Evolutionary conservation across 2,797 vertebrate species (phyloP), one percentile per base, ranked within the genome.

Genomic region (Gouania willdenowi): DNA sequence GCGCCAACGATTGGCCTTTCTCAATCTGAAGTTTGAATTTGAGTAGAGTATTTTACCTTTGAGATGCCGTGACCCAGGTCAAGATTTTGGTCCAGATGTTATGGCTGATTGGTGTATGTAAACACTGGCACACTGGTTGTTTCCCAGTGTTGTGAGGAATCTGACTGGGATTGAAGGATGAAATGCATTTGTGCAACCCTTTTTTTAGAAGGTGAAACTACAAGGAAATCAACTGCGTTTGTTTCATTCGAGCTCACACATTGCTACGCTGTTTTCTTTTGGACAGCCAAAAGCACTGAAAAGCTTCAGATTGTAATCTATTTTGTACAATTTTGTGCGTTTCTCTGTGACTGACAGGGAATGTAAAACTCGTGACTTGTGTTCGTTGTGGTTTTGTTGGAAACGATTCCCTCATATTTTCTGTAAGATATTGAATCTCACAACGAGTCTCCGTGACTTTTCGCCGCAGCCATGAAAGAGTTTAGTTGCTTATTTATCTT

Each of bases 101-200:
- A n/a, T n/a, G n/a, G n/a, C n/a, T n/a, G n/a, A n/a, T n/a, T n/a
- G n/a, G n/a, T n/a, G n/a, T n/a, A n/a, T n/a, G n/a, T n/a, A n/a
- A n/a, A n/a, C n/a, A n/a, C n/a, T n/a, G n/a, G n/a, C n/a, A 30
- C 46, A 11, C 57, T 57, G 71, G 63, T 60, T 35, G 11, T 66
- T 56, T 51, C 36, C 53, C 63, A 49, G 63, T 68, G 71, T 52
- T 14, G 35, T 60, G 70, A 73, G 53, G 30, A 27, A 41, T 51
- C 44, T 32, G 7, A 31, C 9, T 33, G 51, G 61, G 52, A 36
- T 47, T 42, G 38, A 52, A 42, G 60, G 52, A 43, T 63, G 70
- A 82, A 77, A 77, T 81, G 80, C 82, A 70, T 79, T 79, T 66
- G 71, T 71, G 64, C 77, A 80, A 83, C 81, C 82, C 81, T 77